Conservation (phyloP, 2,888 invertebrate genomes). For the Neoitamus cyanurus region DNA sequence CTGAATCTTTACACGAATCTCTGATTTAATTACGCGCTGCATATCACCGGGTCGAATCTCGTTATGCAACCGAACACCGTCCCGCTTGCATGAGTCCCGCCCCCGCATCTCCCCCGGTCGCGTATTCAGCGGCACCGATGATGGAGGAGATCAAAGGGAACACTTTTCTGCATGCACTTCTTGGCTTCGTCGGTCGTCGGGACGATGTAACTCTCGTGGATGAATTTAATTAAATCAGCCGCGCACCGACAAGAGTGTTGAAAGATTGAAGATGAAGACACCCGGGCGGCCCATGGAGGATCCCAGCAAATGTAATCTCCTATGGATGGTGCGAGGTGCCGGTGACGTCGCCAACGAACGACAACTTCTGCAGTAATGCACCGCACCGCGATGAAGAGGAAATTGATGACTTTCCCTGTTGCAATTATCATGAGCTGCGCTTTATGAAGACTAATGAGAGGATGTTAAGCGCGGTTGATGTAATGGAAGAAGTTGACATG, state of each 20-base stretch:
- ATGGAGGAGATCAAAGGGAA: slow-evolving; percentile 30
- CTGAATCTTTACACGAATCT: slow-evolving; percentile 22
- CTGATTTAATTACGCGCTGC: slow-evolving; percentile 43
- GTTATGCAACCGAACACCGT: slow-evolving; percentile 31
- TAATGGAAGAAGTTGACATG: slow-evolving; percentile 25
- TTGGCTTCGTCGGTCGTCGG: background rate
- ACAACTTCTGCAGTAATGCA: background rate
- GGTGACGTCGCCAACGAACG: background rate
- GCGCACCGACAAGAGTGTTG: slow-evolving; percentile 12
- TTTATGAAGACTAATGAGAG: slow-evolving; percentile 41
- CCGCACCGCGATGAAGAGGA: background rate
- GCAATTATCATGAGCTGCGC: slow-evolving; percentile 37
- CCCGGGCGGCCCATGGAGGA: background rate
- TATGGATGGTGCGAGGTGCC: background rate
- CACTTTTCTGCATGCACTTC: slow-evolving; percentile 18
- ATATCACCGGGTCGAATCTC: slow-evolving; percentile 22
- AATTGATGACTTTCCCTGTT: slow-evolving; percentile 36
- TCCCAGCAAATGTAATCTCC: background rate
- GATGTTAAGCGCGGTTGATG: background rate
- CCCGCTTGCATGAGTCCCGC: background rate
- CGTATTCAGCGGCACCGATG: background rate
- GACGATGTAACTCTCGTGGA: background rate
- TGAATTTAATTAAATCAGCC: slow-evolving; percentile 43
- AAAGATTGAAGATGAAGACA: slow-evolving; percentile 41
- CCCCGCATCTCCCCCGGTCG: background rate